Conservation (phyloP, 2,888 invertebrate genomes). For the Leptopterna dolabrata region DNA sequence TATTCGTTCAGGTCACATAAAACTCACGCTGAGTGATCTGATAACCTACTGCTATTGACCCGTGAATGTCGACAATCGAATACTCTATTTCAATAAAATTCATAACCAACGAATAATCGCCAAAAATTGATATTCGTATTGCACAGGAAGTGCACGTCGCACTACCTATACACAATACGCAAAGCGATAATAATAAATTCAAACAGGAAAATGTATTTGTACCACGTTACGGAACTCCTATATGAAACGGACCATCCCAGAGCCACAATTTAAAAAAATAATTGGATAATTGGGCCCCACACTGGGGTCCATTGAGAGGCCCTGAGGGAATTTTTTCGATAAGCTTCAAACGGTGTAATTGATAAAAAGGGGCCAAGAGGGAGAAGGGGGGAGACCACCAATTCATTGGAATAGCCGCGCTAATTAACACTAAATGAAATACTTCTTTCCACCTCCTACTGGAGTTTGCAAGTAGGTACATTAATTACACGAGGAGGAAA, state of each 20-base stretch:
- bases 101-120: too few species aligned
- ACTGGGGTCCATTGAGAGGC: background rate
- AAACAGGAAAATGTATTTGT: too few species aligned
- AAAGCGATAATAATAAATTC: too few species aligned
- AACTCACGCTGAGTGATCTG: too few species aligned
- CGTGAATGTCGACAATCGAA: too few species aligned
- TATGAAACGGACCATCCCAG: background rate
- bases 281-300: background rate
- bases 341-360: background rate
- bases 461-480: background rate
- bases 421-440: background rate
- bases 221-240: background rate
- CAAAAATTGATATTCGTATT: too few species aligned
- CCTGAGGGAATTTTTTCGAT: background rate
- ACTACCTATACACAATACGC: too few species aligned
- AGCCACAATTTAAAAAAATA: background rate
- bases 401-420: background rate
- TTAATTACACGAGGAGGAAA: too few species aligned
- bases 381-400: background rate
- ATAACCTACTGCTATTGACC: too few species aligned
- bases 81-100: too few species aligned
- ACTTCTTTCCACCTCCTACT: background rate
- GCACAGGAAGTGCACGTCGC: too few species aligned
- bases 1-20: too few species aligned
- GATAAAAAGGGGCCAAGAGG: background rate